Percentiles rank a stretch among this genome's conserved stretches.
Conservation (phyloP, 2,888 invertebrate genomes). For the Nomada fabriciana region DNA sequence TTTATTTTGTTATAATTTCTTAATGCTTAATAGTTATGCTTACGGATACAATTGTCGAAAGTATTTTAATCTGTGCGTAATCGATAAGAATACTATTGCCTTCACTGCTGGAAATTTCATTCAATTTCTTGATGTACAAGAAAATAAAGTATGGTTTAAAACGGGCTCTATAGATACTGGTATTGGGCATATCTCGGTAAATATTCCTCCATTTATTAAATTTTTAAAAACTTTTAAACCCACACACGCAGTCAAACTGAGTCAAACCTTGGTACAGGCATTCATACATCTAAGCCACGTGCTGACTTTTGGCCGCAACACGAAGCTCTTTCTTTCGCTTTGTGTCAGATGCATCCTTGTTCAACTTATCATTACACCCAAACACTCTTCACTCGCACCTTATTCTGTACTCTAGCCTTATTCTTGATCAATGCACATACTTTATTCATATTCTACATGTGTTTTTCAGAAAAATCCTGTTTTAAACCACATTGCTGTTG, state of each 20-base stretch:
- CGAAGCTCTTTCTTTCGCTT: too few relatives aligned
- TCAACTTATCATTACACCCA: too few relatives aligned
- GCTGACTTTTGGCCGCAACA: too few relatives aligned
- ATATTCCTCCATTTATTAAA: constrained; percentile 76
- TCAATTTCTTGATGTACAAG: constrained; percentile 90
- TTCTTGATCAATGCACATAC: too few relatives aligned
- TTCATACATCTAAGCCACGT: too few relatives aligned
- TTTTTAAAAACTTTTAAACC: too few relatives aligned
- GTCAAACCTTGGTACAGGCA: not conserved
- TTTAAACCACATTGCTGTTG: constrained; percentile 91
- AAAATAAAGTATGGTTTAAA: constrained; percentile 88
- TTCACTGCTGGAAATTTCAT: constrained; percentile 94
- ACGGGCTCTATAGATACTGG: constrained; percentile 92
- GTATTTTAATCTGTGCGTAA: constrained; percentile 91
- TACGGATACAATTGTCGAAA: constrained; percentile 94
- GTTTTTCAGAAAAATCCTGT: constrained; percentile 87
- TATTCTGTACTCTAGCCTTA: too few relatives aligned
- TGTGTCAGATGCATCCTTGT: too few relatives aligned
- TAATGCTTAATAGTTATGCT: constrained; percentile 88
- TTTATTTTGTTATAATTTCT: constrained; percentile 18
- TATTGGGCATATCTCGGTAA: constrained; percentile 92
- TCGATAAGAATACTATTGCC: constrained; percentile 90
- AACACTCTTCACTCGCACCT: too few relatives aligned
- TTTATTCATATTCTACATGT: not conserved
- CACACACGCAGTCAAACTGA: not conserved